Evolutionary conservation across 1,140 invertebrate species (phyloP), one percentile per base, ranked within the genome.

Genomic region (Glossosoma conforme): DNA sequence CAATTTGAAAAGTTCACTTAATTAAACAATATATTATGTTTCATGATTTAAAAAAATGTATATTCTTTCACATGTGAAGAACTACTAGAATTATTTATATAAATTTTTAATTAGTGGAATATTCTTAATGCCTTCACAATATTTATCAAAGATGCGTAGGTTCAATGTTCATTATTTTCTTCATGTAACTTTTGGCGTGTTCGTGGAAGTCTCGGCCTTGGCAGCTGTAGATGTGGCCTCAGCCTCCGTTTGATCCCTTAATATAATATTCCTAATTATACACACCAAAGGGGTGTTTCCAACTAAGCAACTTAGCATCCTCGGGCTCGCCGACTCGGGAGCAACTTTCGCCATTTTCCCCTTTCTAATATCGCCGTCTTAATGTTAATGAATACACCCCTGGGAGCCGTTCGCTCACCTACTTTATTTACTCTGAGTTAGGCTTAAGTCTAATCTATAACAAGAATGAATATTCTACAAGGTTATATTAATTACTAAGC

Each of bases 261-360:
- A 53, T 57, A 49, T 48, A 57, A 57, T 52, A 57, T 57, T 57
- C 50, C 22, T 57, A 57, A 57, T 53, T 57, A 57, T 49, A 19
- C 24, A 25, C 8, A 24, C 41, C 45, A 18, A 47, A 30, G 44
- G 32, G 45, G 45, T 49, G 45, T 42, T 53, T 15, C 11, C n/a
- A 48, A 49, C 38, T 49, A 28, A 40, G 30, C 45, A 43, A 53
- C 21, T 52, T 52, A 49, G 28, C 50, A 41, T 32, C 36, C 30
- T 20, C 37, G 3, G 33, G 24, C 38, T n/a, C 18, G 37, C 24
- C 24, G 44, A 32, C 24, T 40, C 24, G 30, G 38, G 15, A 37
- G 22, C 41, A 53, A 53, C 45, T 50, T 57, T 53, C 35, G 21
- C 38, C 45, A 35, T 52, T 25, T 53, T 46, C 50, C 55, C 55